A percentile compares a stretch with the other conserved stretches of the same genome.
Evolutionary conservation across 1,140 invertebrate genomes (phyloP).

Genomic region (Sogatella furcifera): DNA sequence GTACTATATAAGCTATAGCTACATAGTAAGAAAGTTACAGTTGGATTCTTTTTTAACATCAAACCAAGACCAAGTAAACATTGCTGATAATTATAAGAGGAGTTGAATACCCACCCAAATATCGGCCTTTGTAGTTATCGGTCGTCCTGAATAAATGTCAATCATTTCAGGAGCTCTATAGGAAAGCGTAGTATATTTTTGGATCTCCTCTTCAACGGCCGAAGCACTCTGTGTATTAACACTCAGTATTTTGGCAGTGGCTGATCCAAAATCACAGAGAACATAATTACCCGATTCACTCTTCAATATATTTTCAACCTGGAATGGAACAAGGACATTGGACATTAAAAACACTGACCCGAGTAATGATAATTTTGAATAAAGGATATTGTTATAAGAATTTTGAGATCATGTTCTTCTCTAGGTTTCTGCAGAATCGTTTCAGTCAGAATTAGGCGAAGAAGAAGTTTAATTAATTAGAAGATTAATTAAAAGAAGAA

Average conservation of each 20-base stretch:
- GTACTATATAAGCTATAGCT: no score
- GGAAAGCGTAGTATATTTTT: constrained; percentile 87
- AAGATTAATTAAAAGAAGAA: no score
- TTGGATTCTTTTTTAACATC: no score
- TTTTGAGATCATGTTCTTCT: no score
- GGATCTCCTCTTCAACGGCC: constrained; percentile 81
- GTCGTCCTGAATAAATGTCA: constrained; percentile 78
- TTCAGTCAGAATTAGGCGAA: no score
- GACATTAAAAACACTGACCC: no score
- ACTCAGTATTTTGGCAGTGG: constrained; percentile 70
- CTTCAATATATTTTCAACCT: constrained; percentile 84
- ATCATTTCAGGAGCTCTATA: constrained; percentile 95
- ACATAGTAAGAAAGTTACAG: no score
- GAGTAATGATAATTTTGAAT: no score
- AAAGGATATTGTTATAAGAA: no score
- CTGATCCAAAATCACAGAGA: constrained; percentile 83
- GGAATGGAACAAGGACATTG: constrained; percentile 16
- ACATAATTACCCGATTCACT: constrained; percentile 69
- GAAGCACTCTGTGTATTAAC: constrained; percentile 53
- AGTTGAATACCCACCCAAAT: constrained; percentile 66
- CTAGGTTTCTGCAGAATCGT: no score
- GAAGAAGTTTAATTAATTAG: no score
- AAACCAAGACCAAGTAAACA: no score
- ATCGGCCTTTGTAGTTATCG: constrained; percentile 85
- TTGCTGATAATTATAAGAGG: not conserved